phyloP scores from a whole-genome alignment of 1,140 invertebrate species.

The Paralvinella palmiformis region DNA sequence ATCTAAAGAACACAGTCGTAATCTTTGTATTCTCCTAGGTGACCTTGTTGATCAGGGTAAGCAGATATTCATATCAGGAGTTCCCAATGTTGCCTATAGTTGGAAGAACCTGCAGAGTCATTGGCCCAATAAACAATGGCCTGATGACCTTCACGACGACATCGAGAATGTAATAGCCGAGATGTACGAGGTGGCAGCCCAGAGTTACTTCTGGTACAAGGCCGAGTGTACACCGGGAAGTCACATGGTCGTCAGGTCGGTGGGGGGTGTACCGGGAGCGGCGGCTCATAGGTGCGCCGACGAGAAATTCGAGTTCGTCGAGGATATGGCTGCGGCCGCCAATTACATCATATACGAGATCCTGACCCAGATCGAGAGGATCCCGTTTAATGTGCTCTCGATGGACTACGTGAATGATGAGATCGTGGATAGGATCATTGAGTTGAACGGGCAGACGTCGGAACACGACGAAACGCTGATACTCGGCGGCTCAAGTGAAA shows the following conservation, averaged over 20 bases:
- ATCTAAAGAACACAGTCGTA: too few species aligned
- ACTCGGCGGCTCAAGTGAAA: too few species aligned
- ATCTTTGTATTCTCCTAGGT: neutral
- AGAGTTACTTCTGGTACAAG: conserved; percentile 12
- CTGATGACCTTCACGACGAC: neutral
- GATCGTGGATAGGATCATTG: conserved; percentile 1
- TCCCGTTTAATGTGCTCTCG: conserved; percentile 10
- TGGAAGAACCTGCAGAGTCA: neutral
- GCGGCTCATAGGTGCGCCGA: neutral
- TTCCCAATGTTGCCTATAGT: conserved; percentile 1
- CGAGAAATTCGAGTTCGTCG: conserved; percentile 12
- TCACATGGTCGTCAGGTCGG: neutral
- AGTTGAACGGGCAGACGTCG: conserved; percentile 1
- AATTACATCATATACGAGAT: neutral
- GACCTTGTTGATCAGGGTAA: conserved; percentile 12
- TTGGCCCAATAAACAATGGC: conserved; percentile 11
- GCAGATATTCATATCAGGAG: conserved; percentile 2
- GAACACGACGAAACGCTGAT: too few species aligned
- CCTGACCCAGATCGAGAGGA: neutral
- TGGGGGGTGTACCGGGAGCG: conserved; percentile 3
- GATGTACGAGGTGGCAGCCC: neutral
- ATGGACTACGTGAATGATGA: conserved; percentile 10
- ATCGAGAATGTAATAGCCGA: neutral
- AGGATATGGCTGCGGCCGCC: conserved; percentile 6
- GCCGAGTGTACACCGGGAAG: conserved; percentile 8